phyloP scores from a whole-genome alignment of 2,888 invertebrate species.

The Scotopteryx bipunctaria region DNA sequence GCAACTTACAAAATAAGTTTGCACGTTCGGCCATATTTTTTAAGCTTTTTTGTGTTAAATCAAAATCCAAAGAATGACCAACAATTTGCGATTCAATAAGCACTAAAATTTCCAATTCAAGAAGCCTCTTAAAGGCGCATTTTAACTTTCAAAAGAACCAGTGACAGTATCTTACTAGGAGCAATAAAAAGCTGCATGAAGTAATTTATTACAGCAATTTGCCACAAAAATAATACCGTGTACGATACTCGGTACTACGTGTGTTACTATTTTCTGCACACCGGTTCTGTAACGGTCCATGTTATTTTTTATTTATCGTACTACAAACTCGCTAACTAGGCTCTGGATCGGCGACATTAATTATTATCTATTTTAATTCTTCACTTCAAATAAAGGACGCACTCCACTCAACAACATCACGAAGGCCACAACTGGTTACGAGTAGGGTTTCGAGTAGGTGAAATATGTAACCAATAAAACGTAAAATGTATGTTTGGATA shows the following conservation, averaged over 20 bases:
- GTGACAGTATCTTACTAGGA: not conserved
- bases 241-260: constrained; percentile 2
- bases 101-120: too few species aligned
- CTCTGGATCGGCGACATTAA: constrained; percentile 39
- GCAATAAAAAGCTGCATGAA: not conserved
- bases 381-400: constrained; percentile 40
- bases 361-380: constrained; percentile 37
- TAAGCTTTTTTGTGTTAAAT: too few species aligned
- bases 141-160: too few species aligned
- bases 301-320: constrained; percentile 57
- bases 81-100: too few species aligned
- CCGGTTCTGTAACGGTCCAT: constrained; percentile 60
- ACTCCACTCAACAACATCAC: not conserved
- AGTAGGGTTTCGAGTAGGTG: too few species aligned
- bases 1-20: too few species aligned
- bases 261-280: constrained; percentile 23
- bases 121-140: too few species aligned
- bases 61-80: too few species aligned
- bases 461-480: too few species aligned
- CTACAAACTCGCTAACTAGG: constrained; percentile 46
- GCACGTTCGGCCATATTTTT: too few species aligned
- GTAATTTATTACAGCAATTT: not conserved
- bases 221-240: not conserved
- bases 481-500: too few species aligned
- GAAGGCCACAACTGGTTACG: not conserved